These are phyloP conservation scores for Xanthostigma xanthostigma DNA, from an alignment of 2,888 invertebrate species.

Conservation along the genomic window DNA sequence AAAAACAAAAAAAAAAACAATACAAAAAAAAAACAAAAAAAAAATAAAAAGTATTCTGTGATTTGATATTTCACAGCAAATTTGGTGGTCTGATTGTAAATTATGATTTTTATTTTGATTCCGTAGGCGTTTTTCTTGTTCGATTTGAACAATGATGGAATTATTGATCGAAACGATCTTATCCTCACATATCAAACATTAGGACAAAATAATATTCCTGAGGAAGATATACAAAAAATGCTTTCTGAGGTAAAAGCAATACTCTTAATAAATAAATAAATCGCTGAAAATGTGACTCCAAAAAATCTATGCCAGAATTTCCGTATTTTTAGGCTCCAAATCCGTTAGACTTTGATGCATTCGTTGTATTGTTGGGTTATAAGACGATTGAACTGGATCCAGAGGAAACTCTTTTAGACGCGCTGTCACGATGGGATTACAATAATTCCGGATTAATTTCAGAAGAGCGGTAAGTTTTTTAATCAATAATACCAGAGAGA, in stretches of 20 bases:
- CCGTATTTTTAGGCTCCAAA: constrained; percentile 25
- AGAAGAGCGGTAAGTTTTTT: constrained; percentile 36
- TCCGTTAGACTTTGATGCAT: constrained; percentile 46
- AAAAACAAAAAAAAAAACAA: no score
- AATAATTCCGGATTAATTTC: constrained; percentile 45
- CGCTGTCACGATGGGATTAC: constrained; percentile 48
- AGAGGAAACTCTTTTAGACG: constrained; percentile 44
- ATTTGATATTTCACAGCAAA: no score
- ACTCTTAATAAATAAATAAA: no score
- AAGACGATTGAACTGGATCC: constrained; percentile 46
- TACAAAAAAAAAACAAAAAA: no score
- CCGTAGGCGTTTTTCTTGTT: constrained; percentile 45
- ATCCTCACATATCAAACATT: constrained; percentile 44
- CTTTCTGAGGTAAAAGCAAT: constrained; percentile 37
- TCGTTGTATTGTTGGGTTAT: constrained; percentile 43
- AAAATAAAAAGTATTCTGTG: no score
- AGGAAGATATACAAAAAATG: constrained; percentile 43
- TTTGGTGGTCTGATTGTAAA: no score
- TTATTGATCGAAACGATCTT: constrained; percentile 47
- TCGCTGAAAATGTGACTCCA: not conserved
- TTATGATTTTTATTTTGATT: constrained; percentile 8
- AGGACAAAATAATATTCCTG: constrained; percentile 37
- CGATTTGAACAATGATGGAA: constrained; percentile 48
- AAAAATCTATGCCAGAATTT: not conserved
- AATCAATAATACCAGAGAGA: not conserved